phyloP scores from a whole-genome alignment of 2,113 vertebrate genomes.

The Dryoscopus gambensis region DNA sequence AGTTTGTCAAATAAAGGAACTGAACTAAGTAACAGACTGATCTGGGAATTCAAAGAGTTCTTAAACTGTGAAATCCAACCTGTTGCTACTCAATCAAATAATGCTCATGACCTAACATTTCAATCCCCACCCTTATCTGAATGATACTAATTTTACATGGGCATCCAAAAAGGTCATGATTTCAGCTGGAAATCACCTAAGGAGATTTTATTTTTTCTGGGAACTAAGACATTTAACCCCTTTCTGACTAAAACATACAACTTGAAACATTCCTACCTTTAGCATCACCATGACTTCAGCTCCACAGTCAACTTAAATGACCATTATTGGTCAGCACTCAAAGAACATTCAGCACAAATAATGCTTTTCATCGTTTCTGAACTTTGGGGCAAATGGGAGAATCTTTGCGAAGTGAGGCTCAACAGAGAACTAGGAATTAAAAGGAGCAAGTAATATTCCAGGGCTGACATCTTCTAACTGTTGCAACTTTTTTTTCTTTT shows the following conservation, averaged over 20 bases:
- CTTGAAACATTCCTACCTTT: background rate
- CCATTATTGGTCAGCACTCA: background rate
- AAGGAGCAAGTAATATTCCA: background rate
- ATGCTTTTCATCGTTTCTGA: background rate
- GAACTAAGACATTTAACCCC: background rate
- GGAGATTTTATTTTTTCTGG: background rate
- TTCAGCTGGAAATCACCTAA: background rate
- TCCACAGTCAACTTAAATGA: background rate
- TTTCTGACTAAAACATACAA: background rate
- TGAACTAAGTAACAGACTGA: background rate
- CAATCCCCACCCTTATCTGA: conserved; percentile 27
- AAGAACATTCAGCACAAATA: background rate
- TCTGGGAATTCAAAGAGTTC: background rate
- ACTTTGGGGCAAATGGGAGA: background rate
- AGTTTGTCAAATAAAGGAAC: background rate
- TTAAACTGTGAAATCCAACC: background rate
- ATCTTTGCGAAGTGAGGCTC: background rate
- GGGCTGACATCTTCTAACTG: background rate
- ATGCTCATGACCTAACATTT: conserved; percentile 4
- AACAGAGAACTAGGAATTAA: background rate
- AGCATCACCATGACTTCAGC: background rate
- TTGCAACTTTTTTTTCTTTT: background rate
- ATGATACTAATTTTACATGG: conserved; percentile 36
- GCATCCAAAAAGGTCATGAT: background rate
- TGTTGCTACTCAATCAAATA: background rate